Evolutionary conservation across 2,113 vertebrate species (phyloP).

Genomic region (Anarhynchus alexandrinus): DNA sequence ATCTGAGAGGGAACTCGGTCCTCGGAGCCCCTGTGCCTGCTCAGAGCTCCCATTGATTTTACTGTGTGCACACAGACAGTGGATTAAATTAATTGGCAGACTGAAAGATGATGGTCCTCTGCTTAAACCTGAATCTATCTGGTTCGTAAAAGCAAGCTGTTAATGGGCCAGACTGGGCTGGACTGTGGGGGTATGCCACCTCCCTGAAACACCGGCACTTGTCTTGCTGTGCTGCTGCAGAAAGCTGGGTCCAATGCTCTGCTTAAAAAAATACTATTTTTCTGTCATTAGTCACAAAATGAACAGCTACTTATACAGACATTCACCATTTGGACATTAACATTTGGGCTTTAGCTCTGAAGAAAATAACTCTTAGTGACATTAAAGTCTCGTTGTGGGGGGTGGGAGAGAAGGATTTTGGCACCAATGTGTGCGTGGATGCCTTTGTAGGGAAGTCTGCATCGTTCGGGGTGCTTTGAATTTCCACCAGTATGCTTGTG

Average conservation of each 20-base stretch:
- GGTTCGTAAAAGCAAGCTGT: not conserved
- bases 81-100: not conserved
- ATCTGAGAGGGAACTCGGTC: not conserved
- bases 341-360: not conserved
- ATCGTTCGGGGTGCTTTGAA: not conserved
- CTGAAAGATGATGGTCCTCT: not conserved
- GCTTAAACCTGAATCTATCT: not conserved
- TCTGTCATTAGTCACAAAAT: not conserved
- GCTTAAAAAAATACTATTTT: not conserved
- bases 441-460: not conserved
- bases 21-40: not conserved
- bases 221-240: not conserved
- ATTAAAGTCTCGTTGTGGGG: not conserved
- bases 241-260: not conserved
- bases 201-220: not conserved
- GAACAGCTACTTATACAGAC: not conserved
- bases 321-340: not conserved
- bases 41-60: not conserved
- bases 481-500: not conserved
- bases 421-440: not conserved
- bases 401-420: not conserved
- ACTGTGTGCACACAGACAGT: rapidly evolving
- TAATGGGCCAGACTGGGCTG: not conserved
- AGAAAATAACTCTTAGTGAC: not conserved
- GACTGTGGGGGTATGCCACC: rapidly evolving